Conservation (phyloP, 2,113 vertebrate species). For the Cettia cetti region DNA sequence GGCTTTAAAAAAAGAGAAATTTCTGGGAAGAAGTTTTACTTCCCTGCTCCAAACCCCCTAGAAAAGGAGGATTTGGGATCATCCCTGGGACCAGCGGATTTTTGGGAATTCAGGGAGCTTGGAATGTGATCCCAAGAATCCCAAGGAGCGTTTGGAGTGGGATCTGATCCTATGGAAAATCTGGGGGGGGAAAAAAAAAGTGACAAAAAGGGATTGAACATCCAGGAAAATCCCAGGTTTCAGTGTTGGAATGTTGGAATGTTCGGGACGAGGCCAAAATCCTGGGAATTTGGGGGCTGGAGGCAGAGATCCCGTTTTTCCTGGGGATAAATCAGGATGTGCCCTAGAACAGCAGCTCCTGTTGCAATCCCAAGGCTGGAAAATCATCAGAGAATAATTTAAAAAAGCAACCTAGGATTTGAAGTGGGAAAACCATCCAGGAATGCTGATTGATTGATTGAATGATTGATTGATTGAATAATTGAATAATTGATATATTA, state of each 20-base stretch:
- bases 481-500: no score
- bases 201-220: neutral
- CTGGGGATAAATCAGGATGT: fast-evolving
- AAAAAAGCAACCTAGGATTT: neutral
- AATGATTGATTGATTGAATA: neutral
- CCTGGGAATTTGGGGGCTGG: neutral
- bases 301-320: fast-evolving
- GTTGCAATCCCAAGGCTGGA: neutral
- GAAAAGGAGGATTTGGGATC: neutral
- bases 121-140: fast-evolving
- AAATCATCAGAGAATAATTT: neutral
- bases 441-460: neutral
- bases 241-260: fast-evolving
- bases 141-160: fast-evolving
- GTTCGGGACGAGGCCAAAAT: neutral
- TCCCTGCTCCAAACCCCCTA: neutral
- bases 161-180: fast-evolving
- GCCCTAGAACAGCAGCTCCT: neutral
- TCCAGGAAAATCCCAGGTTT: fast-evolving
- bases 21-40: fast-evolving
- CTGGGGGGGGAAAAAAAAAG: neutral
- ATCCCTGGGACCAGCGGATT: fast-evolving
- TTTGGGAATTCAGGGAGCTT: fast-evolving
- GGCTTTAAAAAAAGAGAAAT: neutral
- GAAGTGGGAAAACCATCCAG: neutral